Evolutionary conservation across 2,113 vertebrate species (phyloP), one percentile per base, ranked within the genome.

Genomic region (Daboia siamensis): DNA sequence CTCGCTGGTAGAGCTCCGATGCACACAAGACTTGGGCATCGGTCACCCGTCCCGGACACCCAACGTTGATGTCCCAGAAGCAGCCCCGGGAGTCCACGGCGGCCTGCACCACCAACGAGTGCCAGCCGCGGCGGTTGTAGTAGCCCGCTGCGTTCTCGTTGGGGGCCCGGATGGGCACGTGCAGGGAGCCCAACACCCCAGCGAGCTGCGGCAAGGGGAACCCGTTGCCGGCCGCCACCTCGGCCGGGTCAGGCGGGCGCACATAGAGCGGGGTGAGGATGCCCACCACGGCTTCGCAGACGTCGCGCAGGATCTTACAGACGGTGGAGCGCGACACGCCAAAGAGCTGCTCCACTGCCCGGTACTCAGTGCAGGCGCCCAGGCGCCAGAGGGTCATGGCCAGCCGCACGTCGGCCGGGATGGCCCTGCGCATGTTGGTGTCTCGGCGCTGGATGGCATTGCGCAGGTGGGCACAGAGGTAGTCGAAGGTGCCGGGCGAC

Each of bases 51-150:
- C 93, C 93, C 0, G 94, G 94, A 89, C 94, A 94, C 3, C 94
- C 94, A 0, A 96, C 80, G 12, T 94, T 94, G 13, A 97, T 64
- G n/a, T 95, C 95, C 94, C 94, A 94, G 59, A 95, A 94, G 44
- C 93, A 92, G 12, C 93, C 93, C 0, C 93, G 90, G 24, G 93
- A 89, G 20, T 93, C 95, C 0, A 96, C 95, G 1, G 95, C 93
- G 3, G 92, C 95, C 88, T 96, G 95, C 3, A 96, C 61, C 15
- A 96, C 94, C 54, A 96, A 90, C 0, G 96, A 96, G n/a, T 96
- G 95, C 90, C 94, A 95, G 3, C 94, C 91, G 20, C 93, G 96
- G 24, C 44, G 69, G 46, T 96, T 96, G 57, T 91, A 96, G 48
- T 95, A 96, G n/a, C 93, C 94, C 0, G 93, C 74, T 0, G 93